Base-by-base conservation (phyloP, 2,113 vertebrate genomes). In the Lonchura striata region DNA sequence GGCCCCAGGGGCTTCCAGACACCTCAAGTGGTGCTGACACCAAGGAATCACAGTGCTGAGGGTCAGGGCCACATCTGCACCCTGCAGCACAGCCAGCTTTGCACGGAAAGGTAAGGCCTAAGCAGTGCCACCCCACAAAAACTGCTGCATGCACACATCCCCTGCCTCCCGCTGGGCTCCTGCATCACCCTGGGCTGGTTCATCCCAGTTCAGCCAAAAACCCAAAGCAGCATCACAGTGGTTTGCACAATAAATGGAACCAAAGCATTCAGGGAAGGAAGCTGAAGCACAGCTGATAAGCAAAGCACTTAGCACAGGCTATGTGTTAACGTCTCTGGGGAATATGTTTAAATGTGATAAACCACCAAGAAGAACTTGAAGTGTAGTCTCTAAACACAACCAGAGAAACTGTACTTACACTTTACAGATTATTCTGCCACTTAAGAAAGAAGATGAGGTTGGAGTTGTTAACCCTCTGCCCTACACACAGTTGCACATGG, bases 281-380 rank as follows among this genome's bases (percentile, higher is more conserved):
- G 89, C 23, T 72, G 82, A 86, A 74, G 59, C 50, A n/a, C 6
- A 54, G 70, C 88, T 18, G 80, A 95, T 94, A 93, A 97, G 91
- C 74, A 95, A 77, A 91, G 85, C 77, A 71, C 88, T 91, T 96
- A 64, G 52, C 91, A 86, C 82, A 88, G 91, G 49, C 83, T 77
- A 22, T 37, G 74, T 28, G 42, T 20, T 92, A 75, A 79, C 15
- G 23, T 77, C 96, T 88, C 89, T 59, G 31, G 83, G 92, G 82
- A 83, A 31, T 27, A 30, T 44, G 66, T 92, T 92, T 75, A 82
- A 93, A 95, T 77, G 78, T 15, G 86, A 96, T 81, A 96, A 96
- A 90, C 80, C 72, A 59, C 60, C 42, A 39, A 69, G 71, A 85
- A 69, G 80, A 57, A 39, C 49, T 76, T 27, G 9, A 47, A 93